These are phyloP conservation scores for Pseudococcus longispinus DNA, from an alignment of 2,888 invertebrate species.

Conservation along the genomic window DNA sequence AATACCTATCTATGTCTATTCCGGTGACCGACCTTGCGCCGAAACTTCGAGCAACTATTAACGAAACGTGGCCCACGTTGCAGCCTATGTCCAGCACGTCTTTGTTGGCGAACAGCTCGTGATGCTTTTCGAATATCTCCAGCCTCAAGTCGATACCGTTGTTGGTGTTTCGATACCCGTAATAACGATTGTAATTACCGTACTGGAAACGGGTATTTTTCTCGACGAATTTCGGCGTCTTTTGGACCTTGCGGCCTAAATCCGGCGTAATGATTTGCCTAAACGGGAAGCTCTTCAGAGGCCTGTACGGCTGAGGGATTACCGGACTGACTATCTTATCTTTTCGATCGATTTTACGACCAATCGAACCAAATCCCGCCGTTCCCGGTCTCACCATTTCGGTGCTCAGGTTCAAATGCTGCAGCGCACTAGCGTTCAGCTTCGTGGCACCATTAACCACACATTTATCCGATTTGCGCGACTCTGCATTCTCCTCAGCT, in stretches of 20 bases:
- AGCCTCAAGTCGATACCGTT: constrained; percentile 84
- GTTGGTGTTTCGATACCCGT: constrained; percentile 87
- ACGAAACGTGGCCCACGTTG: constrained; percentile 94
- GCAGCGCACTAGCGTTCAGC: neutral
- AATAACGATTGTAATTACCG: constrained; percentile 93
- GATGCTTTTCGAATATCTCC: constrained; percentile 78
- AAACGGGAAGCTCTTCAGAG: constrained; percentile 59
- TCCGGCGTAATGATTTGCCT: constrained; percentile 58
- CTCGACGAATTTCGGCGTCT: constrained; percentile 73
- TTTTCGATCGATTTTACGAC: constrained; percentile 68
- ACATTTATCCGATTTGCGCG: neutral
- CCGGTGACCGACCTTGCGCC: constrained; percentile 87
- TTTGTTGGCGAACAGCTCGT: constrained; percentile 85
- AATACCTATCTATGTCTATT: constrained; percentile 84
- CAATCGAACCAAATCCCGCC: neutral
- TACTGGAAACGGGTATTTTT: constrained; percentile 85
- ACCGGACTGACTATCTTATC: constrained; percentile 93
- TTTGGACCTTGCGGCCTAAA: constrained; percentile 61
- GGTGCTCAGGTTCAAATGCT: constrained; percentile 24
- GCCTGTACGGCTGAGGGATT: constrained; percentile 81
- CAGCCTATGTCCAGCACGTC: constrained; percentile 97
- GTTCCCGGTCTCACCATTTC: neutral
- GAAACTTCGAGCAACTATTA: constrained; percentile 86
- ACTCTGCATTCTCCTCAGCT: neutral
- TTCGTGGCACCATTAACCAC: neutral